Evolutionary conservation across 2,888 invertebrate genomes (phyloP).

Genomic region (Euphydryas editha): DNA sequence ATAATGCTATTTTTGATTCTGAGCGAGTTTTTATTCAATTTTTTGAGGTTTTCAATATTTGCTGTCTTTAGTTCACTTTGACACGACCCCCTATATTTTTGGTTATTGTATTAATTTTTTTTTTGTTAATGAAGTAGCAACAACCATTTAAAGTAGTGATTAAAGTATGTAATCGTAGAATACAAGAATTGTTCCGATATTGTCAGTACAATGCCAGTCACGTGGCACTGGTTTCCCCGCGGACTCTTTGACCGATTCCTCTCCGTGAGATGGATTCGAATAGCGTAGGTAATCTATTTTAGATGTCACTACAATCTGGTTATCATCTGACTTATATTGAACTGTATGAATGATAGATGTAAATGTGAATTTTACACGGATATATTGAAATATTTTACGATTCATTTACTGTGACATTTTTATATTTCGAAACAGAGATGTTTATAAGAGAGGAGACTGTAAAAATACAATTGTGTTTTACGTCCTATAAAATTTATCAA

Average conservation of each 20-base stretch:
- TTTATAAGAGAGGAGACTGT: no score
- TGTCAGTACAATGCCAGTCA: slow-evolving; percentile 36
- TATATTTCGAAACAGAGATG: no score
- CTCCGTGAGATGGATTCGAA: slow-evolving; percentile 70
- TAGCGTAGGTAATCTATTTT: slow-evolving; percentile 73
- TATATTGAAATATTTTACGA: no score
- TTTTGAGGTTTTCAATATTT: no score
- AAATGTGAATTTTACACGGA: not conserved
- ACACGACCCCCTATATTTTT: no score
- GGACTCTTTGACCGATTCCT: slow-evolving; percentile 62
- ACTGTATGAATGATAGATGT: slow-evolving; percentile 15
- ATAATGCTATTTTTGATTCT: no score
- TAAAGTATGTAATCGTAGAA: not conserved
- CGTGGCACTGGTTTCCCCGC: slow-evolving; percentile 40
- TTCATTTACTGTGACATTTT: not conserved
- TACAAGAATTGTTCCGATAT: slow-evolving; percentile 24
- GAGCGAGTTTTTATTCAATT: no score
- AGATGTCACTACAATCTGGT: slow-evolving; percentile 48
- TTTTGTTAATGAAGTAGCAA: not conserved
- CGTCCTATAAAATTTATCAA: no score
- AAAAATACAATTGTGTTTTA: no score
- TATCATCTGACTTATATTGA: slow-evolving; percentile 28
- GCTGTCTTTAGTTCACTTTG: no score
- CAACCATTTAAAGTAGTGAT: not conserved
- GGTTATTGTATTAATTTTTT: not conserved